Evolutionary conservation across 2,888 invertebrate genomes (phyloP).

Genomic region (Endotricha flammealis): DNA sequence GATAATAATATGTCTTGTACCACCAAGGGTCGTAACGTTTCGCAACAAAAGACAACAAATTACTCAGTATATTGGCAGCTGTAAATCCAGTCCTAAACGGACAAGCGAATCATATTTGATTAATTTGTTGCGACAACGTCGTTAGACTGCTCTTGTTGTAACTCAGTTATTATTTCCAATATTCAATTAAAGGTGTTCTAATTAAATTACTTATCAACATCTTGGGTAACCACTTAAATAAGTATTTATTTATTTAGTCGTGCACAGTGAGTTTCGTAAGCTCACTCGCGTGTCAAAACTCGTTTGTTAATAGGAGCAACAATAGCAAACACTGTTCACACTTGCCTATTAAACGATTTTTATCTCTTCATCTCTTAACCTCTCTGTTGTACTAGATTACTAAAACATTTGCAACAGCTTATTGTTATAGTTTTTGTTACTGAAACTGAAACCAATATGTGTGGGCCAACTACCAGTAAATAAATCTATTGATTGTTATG

Average conservation of each 20-base stretch:
- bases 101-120: slow-evolving; percentile 51
- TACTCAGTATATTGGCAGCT: slow-evolving; percentile 28
- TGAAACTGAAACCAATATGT: too few relatives aligned
- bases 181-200: slow-evolving; percentile 61
- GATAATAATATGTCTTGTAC: neutral
- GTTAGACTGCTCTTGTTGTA: slow-evolving; percentile 17
- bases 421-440: slow-evolving; percentile 32
- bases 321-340: slow-evolving; percentile 64
- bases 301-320: slow-evolving; percentile 63
- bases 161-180: slow-evolving; percentile 48
- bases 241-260: slow-evolving; percentile 66
- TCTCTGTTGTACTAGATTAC: slow-evolving; percentile 42
- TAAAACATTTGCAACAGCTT: slow-evolving; percentile 35
- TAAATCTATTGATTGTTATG: too few relatives aligned
- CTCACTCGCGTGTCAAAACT: slow-evolving; percentile 67
- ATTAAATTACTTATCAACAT: slow-evolving; percentile 64
- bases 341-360: slow-evolving; percentile 66
- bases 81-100: slow-evolving; percentile 31
- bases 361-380: slow-evolving; percentile 64
- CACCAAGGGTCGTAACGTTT: slow-evolving; percentile 6
- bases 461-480: too few relatives aligned
- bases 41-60: slow-evolving; percentile 33
- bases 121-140: slow-evolving; percentile 49
- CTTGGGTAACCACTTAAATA: slow-evolving; percentile 59
- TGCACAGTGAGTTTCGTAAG: slow-evolving; percentile 62